Base-by-base conservation (phyloP, 1,140 invertebrate genomes). In the Bombus sylvicola region DNA sequence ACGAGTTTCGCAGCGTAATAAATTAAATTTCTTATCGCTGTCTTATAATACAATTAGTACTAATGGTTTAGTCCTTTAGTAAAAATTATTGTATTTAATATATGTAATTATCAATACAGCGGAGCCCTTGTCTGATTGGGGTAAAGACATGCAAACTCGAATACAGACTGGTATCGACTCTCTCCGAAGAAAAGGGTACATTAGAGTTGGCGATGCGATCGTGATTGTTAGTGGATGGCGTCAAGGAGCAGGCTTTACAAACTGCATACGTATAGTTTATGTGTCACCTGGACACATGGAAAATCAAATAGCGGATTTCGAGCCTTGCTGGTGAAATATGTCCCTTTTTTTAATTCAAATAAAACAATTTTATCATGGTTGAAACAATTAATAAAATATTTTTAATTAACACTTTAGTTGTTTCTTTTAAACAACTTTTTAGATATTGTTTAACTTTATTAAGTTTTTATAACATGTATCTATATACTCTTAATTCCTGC, bases 181-280 rank as follows among this genome's bases (percentile, higher is more conserved):
- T 92, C 97, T 97, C 10, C 96, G 97, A 90, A 94, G 95, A 25
- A 94, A 96, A 66, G 96, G 96, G 13, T 97, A 98, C 89, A 94
- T 98, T n/a, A 95, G 96, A 81, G 91, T 95, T 8, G 97, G 97
- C 4, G 97, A 98, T 88, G 95, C 97, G 3, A 89, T 98, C 3
- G 96, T 98, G 39, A 93, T 98, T 31, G 96, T 98, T 22, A 98
- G 97, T 47, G 97, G 97, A 4, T 98, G 97, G 97, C 96, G 96
- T 87, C 96, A 96, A 90, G 97, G 97, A 8, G 95, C 97, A 41
- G 97, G 97, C 15, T 97, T 96, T 88, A 98, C 98, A n/a, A 98
- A 98, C 91, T 98, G 97, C 25, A 96, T 98, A 93, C 95, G 97
- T 80, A 96, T 98, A 64, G 94, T 97, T 89, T 96, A 96, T 87